These are phyloP conservation scores for Echinometra lucunter DNA, from an alignment of 53 echinoderm and acorn worm species.

Conservation along the genomic window DNA sequence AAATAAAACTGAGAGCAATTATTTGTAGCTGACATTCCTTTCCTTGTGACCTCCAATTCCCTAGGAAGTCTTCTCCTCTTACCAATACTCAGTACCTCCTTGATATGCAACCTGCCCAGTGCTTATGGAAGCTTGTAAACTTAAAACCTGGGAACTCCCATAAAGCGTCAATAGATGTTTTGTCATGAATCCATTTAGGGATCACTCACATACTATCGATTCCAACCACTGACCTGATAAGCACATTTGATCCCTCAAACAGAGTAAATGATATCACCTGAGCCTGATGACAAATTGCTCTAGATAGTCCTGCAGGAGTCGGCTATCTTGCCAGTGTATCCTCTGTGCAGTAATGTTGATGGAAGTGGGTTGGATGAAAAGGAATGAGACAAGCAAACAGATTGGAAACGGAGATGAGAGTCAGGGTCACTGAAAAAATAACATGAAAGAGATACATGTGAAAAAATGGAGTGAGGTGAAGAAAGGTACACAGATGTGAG, in stretches of 20 bases:
- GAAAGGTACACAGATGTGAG: too few species aligned
- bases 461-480: not conserved
- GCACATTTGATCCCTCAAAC: conserved; percentile 48
- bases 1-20: conserved; percentile 6
- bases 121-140: conserved; percentile 17
- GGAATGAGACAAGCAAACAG: not conserved
- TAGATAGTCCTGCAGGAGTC: not conserved
- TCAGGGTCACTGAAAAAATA: not conserved
- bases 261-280: conserved; percentile 38
- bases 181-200: not conserved
- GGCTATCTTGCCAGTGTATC: not conserved
- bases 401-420: not conserved
- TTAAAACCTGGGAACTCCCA: conserved; percentile 34
- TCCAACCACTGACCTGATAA: conserved; percentile 58
- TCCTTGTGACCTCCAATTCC: conserved; percentile 20
- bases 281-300: conserved; percentile 6
- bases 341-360: not conserved
- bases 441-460: not conserved
- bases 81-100: not conserved
- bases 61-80: conserved; percentile 11
- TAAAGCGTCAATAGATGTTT: conserved; percentile 47
- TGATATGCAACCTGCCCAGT: not conserved
- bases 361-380: not conserved
- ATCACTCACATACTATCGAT: conserved; percentile 50
- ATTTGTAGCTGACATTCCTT: conserved; percentile 17